phyloP scores from a whole-genome alignment of 2,113 vertebrate species.

The Galbula dea region DNA sequence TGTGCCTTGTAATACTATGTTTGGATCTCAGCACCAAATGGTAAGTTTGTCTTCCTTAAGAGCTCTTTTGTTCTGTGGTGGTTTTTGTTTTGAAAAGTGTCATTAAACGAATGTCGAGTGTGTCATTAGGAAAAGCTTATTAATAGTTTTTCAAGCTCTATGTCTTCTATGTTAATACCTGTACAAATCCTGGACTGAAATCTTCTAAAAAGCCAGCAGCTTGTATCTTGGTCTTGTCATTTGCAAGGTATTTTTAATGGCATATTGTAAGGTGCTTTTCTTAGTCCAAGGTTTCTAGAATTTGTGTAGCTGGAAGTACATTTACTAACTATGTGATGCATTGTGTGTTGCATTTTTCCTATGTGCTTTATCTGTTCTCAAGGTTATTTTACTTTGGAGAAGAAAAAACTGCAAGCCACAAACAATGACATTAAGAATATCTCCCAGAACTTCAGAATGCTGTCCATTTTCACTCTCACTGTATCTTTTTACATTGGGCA shows the following conservation, averaged over 20 bases:
- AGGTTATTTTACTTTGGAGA: neutral
- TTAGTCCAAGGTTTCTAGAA: neutral
- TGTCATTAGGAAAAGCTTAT: neutral
- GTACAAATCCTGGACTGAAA: neutral
- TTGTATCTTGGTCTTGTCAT: neutral
- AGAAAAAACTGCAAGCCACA: neutral
- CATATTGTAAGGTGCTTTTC: neutral
- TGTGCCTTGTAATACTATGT: constrained; percentile 96
- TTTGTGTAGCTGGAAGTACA: rapidly evolving
- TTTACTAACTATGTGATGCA: neutral
- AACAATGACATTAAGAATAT: neutral
- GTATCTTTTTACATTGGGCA: neutral
- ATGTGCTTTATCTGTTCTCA: neutral
- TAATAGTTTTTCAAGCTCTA: neutral
- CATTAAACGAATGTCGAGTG: neutral
- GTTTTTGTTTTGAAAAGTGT: neutral
- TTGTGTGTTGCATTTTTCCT: neutral
- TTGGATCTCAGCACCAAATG: constrained; percentile 98
- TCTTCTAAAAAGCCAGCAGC: neutral
- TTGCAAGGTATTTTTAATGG: neutral
- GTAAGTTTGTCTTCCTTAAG: constrained; percentile 71
- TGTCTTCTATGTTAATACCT: neutral
- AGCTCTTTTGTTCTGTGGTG: neutral
- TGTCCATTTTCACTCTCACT: neutral
- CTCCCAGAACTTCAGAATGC: neutral